A percentile compares a stretch with the other conserved stretches of the same genome.
phyloP scores from a whole-genome alignment of 2,113 vertebrate species.

The Lates calcarifer region DNA sequence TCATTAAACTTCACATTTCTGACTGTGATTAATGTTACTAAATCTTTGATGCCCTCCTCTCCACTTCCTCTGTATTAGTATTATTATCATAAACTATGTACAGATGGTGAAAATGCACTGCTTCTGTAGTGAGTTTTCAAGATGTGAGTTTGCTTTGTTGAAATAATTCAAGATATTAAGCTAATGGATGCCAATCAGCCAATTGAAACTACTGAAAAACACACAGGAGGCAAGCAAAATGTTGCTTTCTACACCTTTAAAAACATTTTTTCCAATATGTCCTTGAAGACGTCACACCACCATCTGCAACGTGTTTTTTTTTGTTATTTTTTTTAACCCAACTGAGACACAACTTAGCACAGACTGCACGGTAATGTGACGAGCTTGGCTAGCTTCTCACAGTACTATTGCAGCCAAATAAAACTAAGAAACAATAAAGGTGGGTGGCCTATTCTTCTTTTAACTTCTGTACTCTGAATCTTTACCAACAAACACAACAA shows the following conservation, averaged over 20 bases:
- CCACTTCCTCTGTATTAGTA: background rate
- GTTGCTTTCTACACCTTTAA: constrained; percentile 28
- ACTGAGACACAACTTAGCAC: constrained; percentile 43
- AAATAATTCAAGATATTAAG: background rate
- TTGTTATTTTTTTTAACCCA: constrained; percentile 13
- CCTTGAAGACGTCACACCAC: constrained; percentile 40
- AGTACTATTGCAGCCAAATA: constrained; percentile 46
- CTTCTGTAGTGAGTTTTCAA: background rate
- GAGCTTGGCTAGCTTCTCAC: constrained; percentile 42
- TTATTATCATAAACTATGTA: background rate
- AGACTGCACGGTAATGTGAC: constrained; percentile 46
- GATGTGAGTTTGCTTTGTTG: background rate
- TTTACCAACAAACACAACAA: constrained; percentile 22
- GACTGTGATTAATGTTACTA: too few species aligned
- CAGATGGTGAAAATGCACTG: background rate
- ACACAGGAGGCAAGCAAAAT: background rate
- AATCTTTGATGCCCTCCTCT: too few species aligned
- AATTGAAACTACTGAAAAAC: background rate
- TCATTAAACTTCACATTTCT: background rate
- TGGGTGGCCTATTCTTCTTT: constrained; percentile 52
- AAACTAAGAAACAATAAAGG: constrained; percentile 64
- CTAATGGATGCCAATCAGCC: constrained; percentile 1
- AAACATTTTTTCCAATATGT: constrained; percentile 38
- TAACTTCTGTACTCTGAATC: constrained; percentile 17
- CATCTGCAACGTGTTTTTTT: constrained; percentile 52